Conservation (phyloP, 2,113 vertebrate species). For the Pyxicephalus adspersus region DNA sequence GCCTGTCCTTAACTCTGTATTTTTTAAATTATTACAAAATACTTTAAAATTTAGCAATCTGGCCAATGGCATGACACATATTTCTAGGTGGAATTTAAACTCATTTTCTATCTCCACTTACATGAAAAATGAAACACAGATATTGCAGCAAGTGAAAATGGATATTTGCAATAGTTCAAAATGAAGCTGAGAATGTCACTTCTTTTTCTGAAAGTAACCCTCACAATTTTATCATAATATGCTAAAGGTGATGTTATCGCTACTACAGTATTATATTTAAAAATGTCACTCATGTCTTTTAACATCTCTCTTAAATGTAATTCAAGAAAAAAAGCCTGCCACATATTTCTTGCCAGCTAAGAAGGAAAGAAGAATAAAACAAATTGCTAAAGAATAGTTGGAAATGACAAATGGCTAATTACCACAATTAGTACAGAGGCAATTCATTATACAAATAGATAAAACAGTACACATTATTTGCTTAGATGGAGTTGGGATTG, state of each 20-base stretch:
- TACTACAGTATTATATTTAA: background rate
- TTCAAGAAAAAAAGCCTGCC: background rate
- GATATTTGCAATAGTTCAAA: slow-evolving; percentile 14
- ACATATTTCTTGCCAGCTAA: background rate
- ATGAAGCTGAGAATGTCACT: slow-evolving; percentile 24
- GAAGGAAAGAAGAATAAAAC: too few relatives aligned
- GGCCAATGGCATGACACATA: background rate
- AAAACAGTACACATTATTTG: too few relatives aligned
- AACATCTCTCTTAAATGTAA: background rate
- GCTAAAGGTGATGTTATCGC: background rate
- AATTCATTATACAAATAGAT: too few relatives aligned
- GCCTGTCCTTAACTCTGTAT: too few relatives aligned
- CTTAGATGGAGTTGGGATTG: too few relatives aligned
- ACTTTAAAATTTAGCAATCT: background rate
- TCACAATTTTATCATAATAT: slow-evolving; percentile 15
- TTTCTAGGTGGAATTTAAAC: background rate
- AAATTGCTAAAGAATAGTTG: too few relatives aligned
- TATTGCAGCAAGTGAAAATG: background rate
- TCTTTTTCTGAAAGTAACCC: slow-evolving; percentile 2
- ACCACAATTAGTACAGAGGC: too few relatives aligned
- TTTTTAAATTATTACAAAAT: too few relatives aligned
- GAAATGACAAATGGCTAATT: too few relatives aligned
- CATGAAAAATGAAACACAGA: background rate
- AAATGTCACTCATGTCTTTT: slow-evolving; percentile 6
- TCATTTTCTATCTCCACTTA: background rate